Percentiles rank a stretch among this genome's conserved stretches.
phyloP scores from a whole-genome alignment of 1,140 invertebrate species.

The Limonius californicus region DNA sequence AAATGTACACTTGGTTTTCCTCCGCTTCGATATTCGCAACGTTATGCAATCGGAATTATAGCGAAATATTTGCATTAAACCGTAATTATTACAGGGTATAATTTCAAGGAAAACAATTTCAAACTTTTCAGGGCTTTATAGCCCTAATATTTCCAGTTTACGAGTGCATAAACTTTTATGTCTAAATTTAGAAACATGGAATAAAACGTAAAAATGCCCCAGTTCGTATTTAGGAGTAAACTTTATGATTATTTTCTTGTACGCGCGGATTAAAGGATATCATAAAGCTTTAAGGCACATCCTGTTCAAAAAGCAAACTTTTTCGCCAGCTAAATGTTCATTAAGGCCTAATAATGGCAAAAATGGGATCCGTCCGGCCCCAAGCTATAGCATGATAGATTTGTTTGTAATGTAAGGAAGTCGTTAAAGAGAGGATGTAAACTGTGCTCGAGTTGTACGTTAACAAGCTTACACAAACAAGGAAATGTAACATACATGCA shows the following conservation, averaged over 20 bases:
- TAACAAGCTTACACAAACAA: not conserved
- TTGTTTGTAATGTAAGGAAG: slow-evolving; percentile 14
- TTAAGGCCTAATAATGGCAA: no score
- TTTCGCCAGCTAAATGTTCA: no score
- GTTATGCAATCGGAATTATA: no score
- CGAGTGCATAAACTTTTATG: slow-evolving; percentile 25
- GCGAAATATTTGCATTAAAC: no score
- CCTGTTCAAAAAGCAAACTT: not conserved
- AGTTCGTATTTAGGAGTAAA: slow-evolving; percentile 12
- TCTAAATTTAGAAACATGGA: slow-evolving; percentile 21
- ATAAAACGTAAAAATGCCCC: slow-evolving; percentile 16
- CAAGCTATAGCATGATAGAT: not conserved
- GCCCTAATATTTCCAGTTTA: slow-evolving; percentile 24
- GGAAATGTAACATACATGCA: no score
- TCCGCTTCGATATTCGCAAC: not conserved
- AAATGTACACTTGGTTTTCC: not conserved
- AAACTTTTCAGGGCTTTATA: slow-evolving; percentile 24
- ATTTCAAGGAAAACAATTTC: no score
- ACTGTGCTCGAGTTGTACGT: not conserved
- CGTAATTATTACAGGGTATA: no score
- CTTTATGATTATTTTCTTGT: slow-evolving; percentile 1
- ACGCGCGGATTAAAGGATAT: not conserved
- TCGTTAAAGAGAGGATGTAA: slow-evolving; percentile 2
- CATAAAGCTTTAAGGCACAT: not conserved
- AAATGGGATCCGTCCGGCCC: no score